phyloP scores from a whole-genome alignment of 2,113 vertebrate genomes.

The Gymnogyps californianus region DNA sequence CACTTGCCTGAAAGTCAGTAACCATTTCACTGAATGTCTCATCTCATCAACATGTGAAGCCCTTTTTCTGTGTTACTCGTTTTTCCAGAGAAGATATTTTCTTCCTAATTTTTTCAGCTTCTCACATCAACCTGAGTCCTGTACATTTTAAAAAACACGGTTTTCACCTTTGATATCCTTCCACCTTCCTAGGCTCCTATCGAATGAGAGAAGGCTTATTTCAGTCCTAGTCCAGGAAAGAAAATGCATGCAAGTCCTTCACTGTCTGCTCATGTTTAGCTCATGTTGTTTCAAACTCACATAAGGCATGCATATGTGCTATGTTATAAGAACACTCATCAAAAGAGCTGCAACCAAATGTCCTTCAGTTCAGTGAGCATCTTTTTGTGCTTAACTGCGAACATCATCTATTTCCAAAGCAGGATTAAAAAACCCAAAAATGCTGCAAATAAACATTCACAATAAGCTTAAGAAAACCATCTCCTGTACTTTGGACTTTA shows the following conservation, averaged over 20 bases:
- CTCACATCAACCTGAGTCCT: not conserved
- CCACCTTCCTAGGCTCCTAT: not conserved
- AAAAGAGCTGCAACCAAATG: not conserved
- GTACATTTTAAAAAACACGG: fast-evolving
- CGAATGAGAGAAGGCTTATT: not conserved
- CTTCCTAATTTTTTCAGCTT: not conserved
- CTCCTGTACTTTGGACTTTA: not conserved
- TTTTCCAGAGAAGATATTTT: not conserved
- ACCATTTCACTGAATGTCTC: not conserved
- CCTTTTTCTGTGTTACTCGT: not conserved
- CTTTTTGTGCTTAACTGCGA: not conserved
- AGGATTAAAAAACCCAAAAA: not conserved
- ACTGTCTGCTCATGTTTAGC: not conserved
- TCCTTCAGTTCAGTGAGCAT: not conserved
- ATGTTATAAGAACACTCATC: not conserved
- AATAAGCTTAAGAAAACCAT: not conserved
- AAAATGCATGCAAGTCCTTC: not conserved
- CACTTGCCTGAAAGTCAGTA: not conserved
- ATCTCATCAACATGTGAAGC: not conserved
- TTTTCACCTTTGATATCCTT: not conserved
- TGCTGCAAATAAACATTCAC: not conserved
- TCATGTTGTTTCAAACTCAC: not conserved
- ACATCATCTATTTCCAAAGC: not conserved
- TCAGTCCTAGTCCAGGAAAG: not conserved
- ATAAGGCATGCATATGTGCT: not conserved